Evolutionary conservation across 2,888 invertebrate genomes (phyloP).

Genomic region (Argynnis bischoffii): DNA sequence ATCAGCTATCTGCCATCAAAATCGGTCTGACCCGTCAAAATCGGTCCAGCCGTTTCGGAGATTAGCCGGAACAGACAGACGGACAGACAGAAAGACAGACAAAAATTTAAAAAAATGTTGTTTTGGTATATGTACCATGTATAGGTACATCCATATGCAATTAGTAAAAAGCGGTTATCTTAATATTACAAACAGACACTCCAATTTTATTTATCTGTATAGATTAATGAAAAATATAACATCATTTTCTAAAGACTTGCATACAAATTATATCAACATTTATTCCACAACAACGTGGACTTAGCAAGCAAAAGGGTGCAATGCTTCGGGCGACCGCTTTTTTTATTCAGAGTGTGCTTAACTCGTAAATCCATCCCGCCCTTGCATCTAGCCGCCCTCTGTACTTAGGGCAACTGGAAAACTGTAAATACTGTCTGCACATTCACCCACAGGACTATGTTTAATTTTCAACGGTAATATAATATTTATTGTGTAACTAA

Average conservation of each 20-base stretch:
- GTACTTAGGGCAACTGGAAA: conserved; percentile 12
- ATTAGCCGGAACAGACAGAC: no score
- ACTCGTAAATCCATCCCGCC: conserved; percentile 6
- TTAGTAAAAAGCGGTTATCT: no score
- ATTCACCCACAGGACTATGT: background rate
- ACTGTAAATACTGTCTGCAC: conserved; percentile 15
- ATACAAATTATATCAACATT: background rate
- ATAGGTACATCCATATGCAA: no score
- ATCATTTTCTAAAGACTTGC: background rate
- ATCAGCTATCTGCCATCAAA: no score
- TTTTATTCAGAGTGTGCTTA: conserved; percentile 5
- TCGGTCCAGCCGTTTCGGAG: no score
- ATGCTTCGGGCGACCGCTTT: background rate
- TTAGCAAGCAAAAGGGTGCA: background rate
- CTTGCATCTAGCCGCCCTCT: conserved; percentile 12
- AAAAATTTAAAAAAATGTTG: no score
- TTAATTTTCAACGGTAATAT: background rate
- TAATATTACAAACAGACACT: no score
- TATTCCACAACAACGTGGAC: background rate
- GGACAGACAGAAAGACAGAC: no score
- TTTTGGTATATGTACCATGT: no score
- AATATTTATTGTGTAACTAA: no score
- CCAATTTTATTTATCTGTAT: no score
- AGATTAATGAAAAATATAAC: background rate
- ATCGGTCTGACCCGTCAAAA: no score